These are phyloP conservation scores for Pentamera pediparva DNA, from an alignment of 53 echinoderm and acorn worm species.

Conservation along the genomic window DNA sequence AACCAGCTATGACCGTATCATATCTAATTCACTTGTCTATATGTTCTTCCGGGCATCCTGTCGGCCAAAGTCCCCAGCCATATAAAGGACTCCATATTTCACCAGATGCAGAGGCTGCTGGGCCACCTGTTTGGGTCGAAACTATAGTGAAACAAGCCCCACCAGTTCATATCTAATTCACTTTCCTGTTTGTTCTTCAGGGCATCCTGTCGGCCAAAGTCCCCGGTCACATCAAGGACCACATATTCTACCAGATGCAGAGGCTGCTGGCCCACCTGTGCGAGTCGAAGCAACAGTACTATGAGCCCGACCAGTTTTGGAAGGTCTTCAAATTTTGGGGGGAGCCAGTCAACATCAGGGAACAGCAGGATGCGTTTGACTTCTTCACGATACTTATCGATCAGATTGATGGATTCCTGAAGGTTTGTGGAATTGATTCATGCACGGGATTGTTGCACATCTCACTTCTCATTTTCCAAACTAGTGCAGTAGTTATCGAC, in stretches of 20 bases:
- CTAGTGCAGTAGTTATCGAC: no score
- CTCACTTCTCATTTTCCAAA: no score
- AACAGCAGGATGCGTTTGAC: conserved; percentile 99
- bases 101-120: conserved; percentile 91
- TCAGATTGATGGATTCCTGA: conserved; percentile 91
- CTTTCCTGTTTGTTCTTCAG: conserved; percentile 20
- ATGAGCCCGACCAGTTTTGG: conserved; percentile 94
- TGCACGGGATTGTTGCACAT: no score
- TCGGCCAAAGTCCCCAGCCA: conserved; percentile 49
- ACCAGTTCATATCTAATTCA: conserved; percentile 39
- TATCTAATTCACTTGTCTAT: not conserved
- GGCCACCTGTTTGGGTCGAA: conserved; percentile 92
- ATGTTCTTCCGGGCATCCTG: conserved; percentile 59
- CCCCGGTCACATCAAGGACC: conserved; percentile 60
- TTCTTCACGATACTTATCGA: conserved; percentile 98
- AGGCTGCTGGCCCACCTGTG: conserved; percentile 89
- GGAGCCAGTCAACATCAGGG: conserved; percentile 96
- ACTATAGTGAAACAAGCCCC: conserved; percentile 92
- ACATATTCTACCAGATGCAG: conserved; percentile 94
- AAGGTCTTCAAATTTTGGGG: conserved; percentile 96
- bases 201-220: conserved; percentile 61
- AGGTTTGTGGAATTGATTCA: no score
- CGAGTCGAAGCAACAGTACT: conserved; percentile 93
- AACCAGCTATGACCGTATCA: no score
- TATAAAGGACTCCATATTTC: conserved; percentile 78